Evolutionary conservation across 2,797 vertebrate species (phyloP), one percentile per base, ranked within the genome.

Genomic region (Chromobotia macracanthus): DNA sequence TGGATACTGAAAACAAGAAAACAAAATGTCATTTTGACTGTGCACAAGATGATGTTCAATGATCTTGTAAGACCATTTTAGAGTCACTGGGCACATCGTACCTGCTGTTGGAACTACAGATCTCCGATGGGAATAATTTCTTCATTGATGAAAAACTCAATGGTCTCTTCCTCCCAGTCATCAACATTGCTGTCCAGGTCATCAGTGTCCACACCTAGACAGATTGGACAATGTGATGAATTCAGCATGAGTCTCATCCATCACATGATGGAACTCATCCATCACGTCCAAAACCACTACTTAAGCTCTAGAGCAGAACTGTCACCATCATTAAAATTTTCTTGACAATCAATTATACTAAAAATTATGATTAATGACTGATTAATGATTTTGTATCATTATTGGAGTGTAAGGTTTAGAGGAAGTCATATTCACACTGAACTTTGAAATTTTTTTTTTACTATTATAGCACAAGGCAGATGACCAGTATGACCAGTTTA

Each of bases 111-210:
- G 85, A 90, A 95, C 94, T 96, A 99, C 93, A 96, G 94, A 91
- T 93, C 95, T 88, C 94, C 95, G 64, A 99, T 91, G 79, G 95
- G 95, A 94, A 99, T 95, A 90, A 97, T 96, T 95, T 99, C 97
- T 94, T 99, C 97, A 86, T 96, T 99, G 95, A 98, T 97, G 92
- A 99, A 99, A 94, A 99, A 99, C 89, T 99, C 97, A 82, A 99
- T 97, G 80, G 97, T 99, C 90, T 99, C 98, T 87, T 99, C 98
- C 87, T 99, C 98, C 97, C 96, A 99, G 92, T 99, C 97, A 0
- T 99, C 97, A 0, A 98, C 95, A 3, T 98, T 99, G 93, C 97
- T 98, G 88, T 99, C 97, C 89, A 97, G 92, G 84, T 98, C 96
- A 25, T 99, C 98, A 0, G 94, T 96, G 90, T 99, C 97, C 81